These are phyloP conservation scores for Xiphophorus birchmanni DNA, from an alignment of 2,797 vertebrate species.

Conservation along the genomic window DNA sequence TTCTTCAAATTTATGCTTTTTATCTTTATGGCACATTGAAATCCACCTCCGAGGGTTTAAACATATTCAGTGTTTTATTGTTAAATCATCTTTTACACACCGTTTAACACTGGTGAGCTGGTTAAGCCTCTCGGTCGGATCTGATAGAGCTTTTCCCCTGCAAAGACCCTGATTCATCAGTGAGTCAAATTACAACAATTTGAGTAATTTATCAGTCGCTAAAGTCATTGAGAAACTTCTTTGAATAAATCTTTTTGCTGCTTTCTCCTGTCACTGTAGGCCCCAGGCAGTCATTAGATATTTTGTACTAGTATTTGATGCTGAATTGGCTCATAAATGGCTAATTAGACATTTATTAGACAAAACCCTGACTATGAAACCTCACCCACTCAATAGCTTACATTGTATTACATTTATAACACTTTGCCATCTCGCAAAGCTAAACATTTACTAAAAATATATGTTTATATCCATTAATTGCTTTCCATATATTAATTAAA, in stretches of 20 bases:
- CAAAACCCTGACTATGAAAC: background rate
- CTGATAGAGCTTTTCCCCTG: background rate
- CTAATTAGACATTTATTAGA: conserved; percentile 4
- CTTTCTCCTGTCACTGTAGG: conserved; percentile 7
- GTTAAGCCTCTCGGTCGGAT: background rate
- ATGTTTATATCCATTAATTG: background rate
- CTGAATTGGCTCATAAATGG: background rate
- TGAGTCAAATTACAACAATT: conserved; percentile 4
- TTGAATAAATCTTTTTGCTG: background rate
- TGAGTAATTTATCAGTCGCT: conserved; percentile 5
- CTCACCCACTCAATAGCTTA: background rate
- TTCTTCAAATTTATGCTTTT: conserved; percentile 14
- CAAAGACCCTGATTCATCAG: background rate
- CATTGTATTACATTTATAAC: background rate
- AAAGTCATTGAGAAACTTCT: conserved; percentile 1
- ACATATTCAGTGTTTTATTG: conserved; percentile 19
- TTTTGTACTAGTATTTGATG: background rate
- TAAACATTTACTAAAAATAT: conserved; percentile 3
- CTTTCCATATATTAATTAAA: background rate
- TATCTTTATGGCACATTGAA: conserved; percentile 33
- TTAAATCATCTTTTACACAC: conserved; percentile 29
- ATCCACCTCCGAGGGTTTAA: conserved; percentile 16
- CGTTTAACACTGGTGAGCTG: conserved; percentile 20
- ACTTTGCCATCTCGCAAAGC: background rate
- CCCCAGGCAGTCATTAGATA: background rate